Evolutionary conservation across 2,888 invertebrate genomes (phyloP), one percentile per base, ranked within the genome.

Genomic region (Drosophila anomalata): DNA sequence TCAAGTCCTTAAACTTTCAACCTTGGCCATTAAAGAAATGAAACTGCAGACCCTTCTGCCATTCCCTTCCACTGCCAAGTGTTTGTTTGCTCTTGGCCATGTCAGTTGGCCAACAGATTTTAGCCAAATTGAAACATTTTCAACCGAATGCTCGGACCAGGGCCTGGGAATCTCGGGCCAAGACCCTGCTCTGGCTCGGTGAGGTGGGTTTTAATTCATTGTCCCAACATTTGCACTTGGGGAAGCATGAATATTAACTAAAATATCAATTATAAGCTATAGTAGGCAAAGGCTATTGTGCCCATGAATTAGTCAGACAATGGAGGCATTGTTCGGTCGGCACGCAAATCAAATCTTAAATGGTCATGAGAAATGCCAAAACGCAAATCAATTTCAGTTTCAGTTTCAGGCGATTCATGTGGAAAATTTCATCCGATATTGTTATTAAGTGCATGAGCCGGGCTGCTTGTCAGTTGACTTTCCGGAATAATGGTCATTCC

Each of bases 41-140:
- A 9, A 29, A 29, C 33, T 33, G 5, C 2, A 33, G 12, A 33
- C 12, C 33, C 12, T 17, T 11, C 31, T 33, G 3, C 0, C 3
- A 3, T 3, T 1, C 31, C 11, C 12, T 5, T 12, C n/a, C 5
- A 3, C 33, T 0, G 0, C 33, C n/a, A 2, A 8, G 11, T 39
- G 9, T 48, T 9, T 65, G 58, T 61, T 48, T 47, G 52, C 24
- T 24, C n/a, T 33, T 33, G 33, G 33, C n/a, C 33, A 33, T n/a
- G 33, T 33, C 4, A 12, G 33, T 33, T 4, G 7, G 58, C 73
- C 79, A 79, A 82, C 73, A 77, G 47, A 79, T 73, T 78, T 73
- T 59, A 61, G 68, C 46, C 75, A 81, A 79, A 79, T 79, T 77
- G 79, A 66, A 75, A 58, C 52, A 77, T 75, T 78, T 59, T 56